Evolutionary conservation across 2,888 invertebrate species (phyloP), one percentile per base, ranked within the genome.

Genomic region (Polydrusus cervinus): DNA sequence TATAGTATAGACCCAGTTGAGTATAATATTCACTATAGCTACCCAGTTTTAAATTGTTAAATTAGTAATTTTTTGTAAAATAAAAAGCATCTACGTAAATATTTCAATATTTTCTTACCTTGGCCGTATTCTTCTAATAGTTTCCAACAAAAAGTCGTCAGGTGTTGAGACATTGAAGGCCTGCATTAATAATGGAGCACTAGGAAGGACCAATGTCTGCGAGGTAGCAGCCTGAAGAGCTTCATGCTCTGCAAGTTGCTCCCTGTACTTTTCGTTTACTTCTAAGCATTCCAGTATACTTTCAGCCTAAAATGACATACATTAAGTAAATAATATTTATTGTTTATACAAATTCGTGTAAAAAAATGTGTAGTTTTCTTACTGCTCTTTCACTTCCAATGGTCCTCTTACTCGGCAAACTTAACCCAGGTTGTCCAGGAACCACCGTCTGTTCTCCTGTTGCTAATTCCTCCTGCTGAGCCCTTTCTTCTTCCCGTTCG

Each of bases 221-320:
- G 82, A 80, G 0, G 86, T 83, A 3, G 83, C 83, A 6, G 84
- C 82, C 81, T 86, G 85, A 20, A 85, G 77, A 1, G 85, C 83
- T 73, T 85, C 85, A 71, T 88, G 84, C 81, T 92, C 92, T 1
- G 86, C 88, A 80, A 92, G 85, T 83, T 92, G 90, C 78, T 89
- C 88, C 79, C 88, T 86, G 83, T 92, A 93, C 80, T 91, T 89
- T 81, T 90, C 89, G 18, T 93, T 92, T 65, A 96, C 90, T 72
- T 95, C 94, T 68, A 99, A 87, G 80, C 97, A 97, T 87, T 99
- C 98, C 82, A 98, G 89, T 79, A 99, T 92, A 66, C 94, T 92
- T 86, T 99, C 99, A 34, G 97, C 96, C 91, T 90, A 74, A 73
- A 74, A 74, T 74, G 61, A 20, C 25, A 25, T 3, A 10, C 40